Percentiles rank a stretch among this genome's conserved stretches.
These are phyloP conservation scores for Zygogramma bicolorata DNA, from an alignment of 2,888 invertebrate species.

Conservation along the genomic window DNA sequence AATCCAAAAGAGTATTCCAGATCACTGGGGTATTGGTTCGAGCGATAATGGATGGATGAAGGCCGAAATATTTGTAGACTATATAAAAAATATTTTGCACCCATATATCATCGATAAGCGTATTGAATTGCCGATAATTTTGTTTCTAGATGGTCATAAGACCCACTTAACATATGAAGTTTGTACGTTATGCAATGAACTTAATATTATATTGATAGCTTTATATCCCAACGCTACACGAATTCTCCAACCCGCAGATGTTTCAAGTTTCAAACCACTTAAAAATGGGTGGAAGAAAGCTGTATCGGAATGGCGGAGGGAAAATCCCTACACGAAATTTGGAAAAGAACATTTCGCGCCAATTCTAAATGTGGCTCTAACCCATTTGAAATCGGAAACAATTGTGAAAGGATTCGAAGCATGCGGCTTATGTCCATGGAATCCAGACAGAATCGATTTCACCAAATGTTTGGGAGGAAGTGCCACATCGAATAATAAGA, in stretches of 20 bases:
- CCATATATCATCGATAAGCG: constrained; percentile 44
- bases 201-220: constrained; percentile 33
- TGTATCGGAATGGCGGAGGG: too few species aligned
- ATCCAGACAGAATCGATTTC: constrained; percentile 35
- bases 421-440: constrained; percentile 42
- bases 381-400: constrained; percentile 39
- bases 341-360: too few species aligned
- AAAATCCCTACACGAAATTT: too few species aligned
- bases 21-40: constrained; percentile 52
- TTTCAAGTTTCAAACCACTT: constrained; percentile 34
- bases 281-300: constrained; percentile 27
- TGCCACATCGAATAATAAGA: not conserved
- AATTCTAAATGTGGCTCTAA: too few species aligned
- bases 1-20: constrained; percentile 31
- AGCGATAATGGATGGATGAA: constrained; percentile 58
- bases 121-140: constrained; percentile 51
- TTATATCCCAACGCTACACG: constrained; percentile 37
- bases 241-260: constrained; percentile 38
- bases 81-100: constrained; percentile 35
- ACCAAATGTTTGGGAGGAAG: constrained; percentile 31
- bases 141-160: constrained; percentile 47
- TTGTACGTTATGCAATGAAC: constrained; percentile 31
- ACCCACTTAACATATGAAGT: constrained; percentile 38
- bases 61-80: constrained; percentile 52
- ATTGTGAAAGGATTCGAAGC: constrained; percentile 43